Conservation (phyloP, 2,888 invertebrate species). For the Cosmia pyralina region DNA sequence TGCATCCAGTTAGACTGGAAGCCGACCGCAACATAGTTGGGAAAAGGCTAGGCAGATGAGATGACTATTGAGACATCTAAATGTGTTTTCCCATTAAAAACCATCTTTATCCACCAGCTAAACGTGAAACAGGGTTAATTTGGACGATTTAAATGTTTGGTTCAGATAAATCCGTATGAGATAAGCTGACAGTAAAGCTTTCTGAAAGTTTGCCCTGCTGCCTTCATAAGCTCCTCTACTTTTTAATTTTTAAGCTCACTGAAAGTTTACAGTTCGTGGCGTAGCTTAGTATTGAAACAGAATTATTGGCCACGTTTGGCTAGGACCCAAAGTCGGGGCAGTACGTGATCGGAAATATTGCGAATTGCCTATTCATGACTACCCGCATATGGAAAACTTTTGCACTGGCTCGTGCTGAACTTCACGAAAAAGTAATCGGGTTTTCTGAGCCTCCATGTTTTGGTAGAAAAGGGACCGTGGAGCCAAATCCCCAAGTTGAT, state of each 20-base stretch:
- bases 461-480: slow-evolving; percentile 26
- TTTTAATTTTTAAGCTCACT: slow-evolving; percentile 39
- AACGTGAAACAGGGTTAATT: slow-evolving; percentile 2
- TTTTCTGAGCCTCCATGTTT: slow-evolving; percentile 50
- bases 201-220: slow-evolving; percentile 19
- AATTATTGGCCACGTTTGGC: slow-evolving; percentile 78
- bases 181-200: slow-evolving; percentile 33
- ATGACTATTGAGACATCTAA: no score
- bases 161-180: slow-evolving; percentile 17
- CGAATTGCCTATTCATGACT: slow-evolving; percentile 85
- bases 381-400: slow-evolving; percentile 77
- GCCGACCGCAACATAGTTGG: no score
- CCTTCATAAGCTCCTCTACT: slow-evolving; percentile 35
- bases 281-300: slow-evolving; percentile 64
- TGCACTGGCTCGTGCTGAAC: slow-evolving; percentile 66
- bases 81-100: neutral
- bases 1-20: no score
- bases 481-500: slow-evolving; percentile 20
- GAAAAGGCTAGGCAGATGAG: no score
- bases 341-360: slow-evolving; percentile 84
- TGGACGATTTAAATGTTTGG: slow-evolving; percentile 1
- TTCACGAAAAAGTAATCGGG: slow-evolving; percentile 62
- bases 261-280: slow-evolving; percentile 28
- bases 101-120: neutral
- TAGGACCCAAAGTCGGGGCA: slow-evolving; percentile 76